phyloP scores from a whole-genome alignment of 2,113 vertebrate species.

The Grammomys dolichurus region DNA sequence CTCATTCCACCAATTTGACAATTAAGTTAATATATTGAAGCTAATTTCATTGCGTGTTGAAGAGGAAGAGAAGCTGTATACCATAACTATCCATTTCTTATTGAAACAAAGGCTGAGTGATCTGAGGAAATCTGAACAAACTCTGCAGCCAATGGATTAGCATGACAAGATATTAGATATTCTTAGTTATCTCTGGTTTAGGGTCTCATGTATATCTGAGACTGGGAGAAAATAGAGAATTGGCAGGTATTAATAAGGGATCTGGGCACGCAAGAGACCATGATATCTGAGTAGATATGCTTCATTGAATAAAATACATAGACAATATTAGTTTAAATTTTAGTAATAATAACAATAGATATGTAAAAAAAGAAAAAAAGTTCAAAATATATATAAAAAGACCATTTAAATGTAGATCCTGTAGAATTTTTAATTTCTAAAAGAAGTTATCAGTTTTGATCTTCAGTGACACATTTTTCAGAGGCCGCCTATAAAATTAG shows the following conservation, averaged over 20 bases:
- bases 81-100: not conserved
- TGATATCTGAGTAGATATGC: not conserved
- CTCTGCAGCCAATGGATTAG: not conserved
- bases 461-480: not conserved
- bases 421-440: not conserved
- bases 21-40: not conserved
- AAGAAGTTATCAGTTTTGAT: not conserved
- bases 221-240: not conserved
- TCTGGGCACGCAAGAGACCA: not conserved
- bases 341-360: not conserved
- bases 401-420: not conserved
- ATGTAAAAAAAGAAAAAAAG: not conserved
- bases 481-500: not conserved
- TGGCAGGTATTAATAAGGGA: too few relatives aligned
- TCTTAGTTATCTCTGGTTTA: not conserved
- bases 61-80: not conserved
- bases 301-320: not conserved
- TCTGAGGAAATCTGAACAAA: not conserved
- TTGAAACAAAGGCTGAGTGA: not conserved
- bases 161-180: too few relatives aligned
- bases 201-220: not conserved
- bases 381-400: not conserved
- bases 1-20: not conserved
- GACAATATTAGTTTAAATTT: not conserved
- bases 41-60: not conserved